These are phyloP conservation scores for Ectemnius continuus DNA, from an alignment of 2,888 invertebrate genomes.

Conservation along the genomic window DNA sequence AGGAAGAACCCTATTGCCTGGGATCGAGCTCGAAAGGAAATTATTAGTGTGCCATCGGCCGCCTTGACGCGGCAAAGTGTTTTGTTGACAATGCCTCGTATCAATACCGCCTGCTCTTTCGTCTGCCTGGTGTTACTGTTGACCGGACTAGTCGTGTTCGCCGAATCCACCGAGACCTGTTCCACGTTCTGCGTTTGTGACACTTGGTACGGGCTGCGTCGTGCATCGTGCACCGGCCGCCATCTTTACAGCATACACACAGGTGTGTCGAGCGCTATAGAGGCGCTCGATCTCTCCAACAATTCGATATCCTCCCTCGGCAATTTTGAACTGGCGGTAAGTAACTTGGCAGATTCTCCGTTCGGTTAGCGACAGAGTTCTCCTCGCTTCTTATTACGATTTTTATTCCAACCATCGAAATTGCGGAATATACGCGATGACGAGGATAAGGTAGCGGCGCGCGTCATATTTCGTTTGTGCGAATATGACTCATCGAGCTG, in stretches of 20 bases:
- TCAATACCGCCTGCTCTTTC: not conserved
- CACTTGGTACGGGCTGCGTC: conserved; percentile 65
- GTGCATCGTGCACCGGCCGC: conserved; percentile 68
- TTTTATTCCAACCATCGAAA: no score
- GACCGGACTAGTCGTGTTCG: conserved; percentile 5
- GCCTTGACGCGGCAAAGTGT: not conserved
- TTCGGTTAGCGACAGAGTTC: no score
- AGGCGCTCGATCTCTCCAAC: conserved; percentile 73
- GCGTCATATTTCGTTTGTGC: not conserved
- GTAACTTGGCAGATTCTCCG: conserved; percentile 24
- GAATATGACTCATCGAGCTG: not conserved
- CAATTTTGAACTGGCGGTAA: conserved; percentile 69
- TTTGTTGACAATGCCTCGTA: conserved; percentile 24
- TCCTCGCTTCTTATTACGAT: no score
- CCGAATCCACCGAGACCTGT: conserved; percentile 48
- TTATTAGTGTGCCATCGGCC: conserved; percentile 3
- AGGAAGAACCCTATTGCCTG: conserved; percentile 18
- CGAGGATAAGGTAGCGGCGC: no score
- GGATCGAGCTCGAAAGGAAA: conserved; percentile 24
- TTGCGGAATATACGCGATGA: no score
- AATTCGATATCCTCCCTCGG: conserved; percentile 70
- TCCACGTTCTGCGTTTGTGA: conserved; percentile 68
- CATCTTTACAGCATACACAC: conserved; percentile 70
- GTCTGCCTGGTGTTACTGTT: conserved; percentile 17
- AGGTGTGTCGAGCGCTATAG: conserved; percentile 63